phyloP scores from a whole-genome alignment of 2,888 invertebrate genomes.

The Lymantria monacha region DNA sequence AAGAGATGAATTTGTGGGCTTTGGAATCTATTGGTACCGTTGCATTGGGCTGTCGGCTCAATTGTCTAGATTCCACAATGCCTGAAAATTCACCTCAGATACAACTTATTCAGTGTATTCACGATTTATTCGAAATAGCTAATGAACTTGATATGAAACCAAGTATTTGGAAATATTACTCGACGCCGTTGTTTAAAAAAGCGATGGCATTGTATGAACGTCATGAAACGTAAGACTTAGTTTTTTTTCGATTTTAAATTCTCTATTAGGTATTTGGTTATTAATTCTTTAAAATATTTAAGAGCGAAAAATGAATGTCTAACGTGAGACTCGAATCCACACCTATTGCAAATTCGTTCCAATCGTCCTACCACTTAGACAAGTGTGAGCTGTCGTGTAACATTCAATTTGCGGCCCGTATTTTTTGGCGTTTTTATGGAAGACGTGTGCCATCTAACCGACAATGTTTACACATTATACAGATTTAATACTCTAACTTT shows the following conservation, averaged over 20 bases:
- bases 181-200: constrained; percentile 51
- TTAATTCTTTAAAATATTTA: not conserved
- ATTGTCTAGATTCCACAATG: constrained; percentile 56
- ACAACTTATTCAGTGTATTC: constrained; percentile 54
- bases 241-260: not conserved
- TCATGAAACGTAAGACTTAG: constrained; percentile 48
- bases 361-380: too few species aligned
- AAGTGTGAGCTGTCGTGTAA: too few species aligned
- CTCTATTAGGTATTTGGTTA: not conserved
- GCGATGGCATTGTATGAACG: constrained; percentile 58
- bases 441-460: too few species aligned
- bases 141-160: constrained; percentile 57
- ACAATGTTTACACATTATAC: too few species aligned
- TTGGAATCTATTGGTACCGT: constrained; percentile 78
- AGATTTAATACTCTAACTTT: too few species aligned
- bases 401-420: too few species aligned
- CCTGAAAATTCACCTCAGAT: constrained; percentile 55
- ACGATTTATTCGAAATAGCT: constrained; percentile 43
- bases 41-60: constrained; percentile 60
- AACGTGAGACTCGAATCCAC: too few species aligned
- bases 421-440: too few species aligned
- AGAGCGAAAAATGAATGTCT: too few species aligned
- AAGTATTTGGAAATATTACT: constrained; percentile 49
- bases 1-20: constrained; percentile 62
- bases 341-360: too few species aligned